These are phyloP conservation scores for Eulacestoma nigropectus DNA, from an alignment of 2,113 vertebrate genomes.

Conservation along the genomic window DNA sequence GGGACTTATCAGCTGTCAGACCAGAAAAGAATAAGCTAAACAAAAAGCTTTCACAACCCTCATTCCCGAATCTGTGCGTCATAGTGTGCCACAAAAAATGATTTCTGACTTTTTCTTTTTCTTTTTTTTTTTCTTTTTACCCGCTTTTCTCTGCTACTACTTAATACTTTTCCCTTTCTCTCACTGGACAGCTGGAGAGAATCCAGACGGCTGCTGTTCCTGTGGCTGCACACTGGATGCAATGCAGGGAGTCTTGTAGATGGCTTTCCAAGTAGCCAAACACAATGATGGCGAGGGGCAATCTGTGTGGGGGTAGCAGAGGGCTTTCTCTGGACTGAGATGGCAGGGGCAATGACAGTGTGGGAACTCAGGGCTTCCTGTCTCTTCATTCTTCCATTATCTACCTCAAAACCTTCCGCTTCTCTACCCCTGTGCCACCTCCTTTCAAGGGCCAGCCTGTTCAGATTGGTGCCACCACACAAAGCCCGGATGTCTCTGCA, in stretches of 20 bases:
- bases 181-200: constrained; percentile 31
- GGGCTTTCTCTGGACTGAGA: neutral
- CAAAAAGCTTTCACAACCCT: constrained; percentile 58
- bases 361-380: neutral
- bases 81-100: constrained; percentile 39
- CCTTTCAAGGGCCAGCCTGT: neutral
- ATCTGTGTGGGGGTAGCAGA: neutral
- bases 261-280: neutral
- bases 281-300: neutral
- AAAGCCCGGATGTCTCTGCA: neutral
- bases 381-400: neutral
- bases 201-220: neutral
- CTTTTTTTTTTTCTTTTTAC: neutral
- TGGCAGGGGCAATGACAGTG: neutral
- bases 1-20: constrained; percentile 69
- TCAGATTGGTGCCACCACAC: neutral
- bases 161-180: constrained; percentile 12
- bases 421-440: neutral
- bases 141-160: neutral
- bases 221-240: neutral
- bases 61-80: constrained; percentile 41
- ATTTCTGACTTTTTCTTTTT: neutral
- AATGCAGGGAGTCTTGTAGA: neutral
- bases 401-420: neutral
- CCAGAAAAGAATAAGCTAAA: constrained; percentile 69